These are phyloP conservation scores for Lucilia cuprina DNA, from an alignment of 1,140 invertebrate genomes.

Conservation along the genomic window DNA sequence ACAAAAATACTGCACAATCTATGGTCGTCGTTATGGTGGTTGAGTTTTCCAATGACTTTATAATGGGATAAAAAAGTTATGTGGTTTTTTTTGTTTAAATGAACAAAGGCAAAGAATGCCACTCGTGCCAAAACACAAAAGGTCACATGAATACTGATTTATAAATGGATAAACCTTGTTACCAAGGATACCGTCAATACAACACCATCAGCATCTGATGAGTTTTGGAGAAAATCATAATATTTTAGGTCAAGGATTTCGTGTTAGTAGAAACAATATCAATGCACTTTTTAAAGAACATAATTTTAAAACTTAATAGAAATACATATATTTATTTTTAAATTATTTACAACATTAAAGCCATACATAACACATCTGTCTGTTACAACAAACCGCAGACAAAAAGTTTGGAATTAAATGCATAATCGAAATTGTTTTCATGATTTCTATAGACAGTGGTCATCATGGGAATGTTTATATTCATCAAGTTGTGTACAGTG, in stretches of 20 bases:
- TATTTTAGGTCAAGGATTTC: neutral
- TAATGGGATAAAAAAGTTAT: neutral
- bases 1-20: neutral
- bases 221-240: neutral
- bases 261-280: neutral
- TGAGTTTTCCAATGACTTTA: neutral
- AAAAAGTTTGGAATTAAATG: too few relatives aligned
- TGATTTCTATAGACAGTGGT: too few relatives aligned
- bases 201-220: too few relatives aligned
- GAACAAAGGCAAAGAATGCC: neutral
- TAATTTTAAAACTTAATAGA: too few relatives aligned
- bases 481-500: too few relatives aligned
- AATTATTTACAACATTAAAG: too few relatives aligned
- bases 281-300: too few relatives aligned
- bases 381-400: too few relatives aligned
- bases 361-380: neutral
- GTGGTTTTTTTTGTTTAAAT: neutral
- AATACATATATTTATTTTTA: too few relatives aligned
- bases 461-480: too few relatives aligned
- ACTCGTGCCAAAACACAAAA: conserved; percentile 17
- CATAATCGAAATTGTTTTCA: too few relatives aligned
- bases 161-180: neutral
- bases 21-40: neutral
- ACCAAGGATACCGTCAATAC: neutral
- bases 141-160: neutral